A percentile compares a stretch with the other conserved stretches of the same genome.
phyloP scores from a whole-genome alignment of 2,113 vertebrate genomes.

The Abramis brama region DNA sequence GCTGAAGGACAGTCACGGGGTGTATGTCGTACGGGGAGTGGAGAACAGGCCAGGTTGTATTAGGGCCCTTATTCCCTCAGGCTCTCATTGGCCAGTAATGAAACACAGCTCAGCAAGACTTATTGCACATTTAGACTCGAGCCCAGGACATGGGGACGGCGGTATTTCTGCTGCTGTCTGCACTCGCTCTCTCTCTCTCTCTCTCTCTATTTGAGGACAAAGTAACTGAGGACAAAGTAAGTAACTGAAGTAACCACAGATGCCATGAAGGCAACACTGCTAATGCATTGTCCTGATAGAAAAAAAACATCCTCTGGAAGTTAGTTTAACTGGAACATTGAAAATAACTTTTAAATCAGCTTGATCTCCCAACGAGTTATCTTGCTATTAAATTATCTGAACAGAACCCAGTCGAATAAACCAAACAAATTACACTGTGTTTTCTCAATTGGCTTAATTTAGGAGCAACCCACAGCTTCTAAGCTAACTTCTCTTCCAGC shows the following conservation, averaged over 20 bases:
- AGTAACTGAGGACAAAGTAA: conserved; percentile 19
- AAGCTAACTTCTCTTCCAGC: neutral
- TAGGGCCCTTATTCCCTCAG: conserved; percentile 30
- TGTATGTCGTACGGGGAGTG: conserved; percentile 3
- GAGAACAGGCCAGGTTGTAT: conserved; percentile 17
- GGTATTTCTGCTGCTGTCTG: conserved; percentile 35
- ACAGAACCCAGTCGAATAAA: neutral
- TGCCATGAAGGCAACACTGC: conserved; percentile 3
- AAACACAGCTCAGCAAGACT: conserved; percentile 40
- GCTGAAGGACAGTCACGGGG: conserved; percentile 43
- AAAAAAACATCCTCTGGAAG: neutral
- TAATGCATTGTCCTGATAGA: neutral
- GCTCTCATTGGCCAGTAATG: conserved; percentile 42
- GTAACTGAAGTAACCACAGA: neutral
- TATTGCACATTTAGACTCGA: conserved; percentile 26
- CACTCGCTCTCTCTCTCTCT: neutral
- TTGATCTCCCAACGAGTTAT: neutral
- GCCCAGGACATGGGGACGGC: conserved; percentile 20
- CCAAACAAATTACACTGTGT: neutral
- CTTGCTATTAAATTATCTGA: conserved; percentile 15
- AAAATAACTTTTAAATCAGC: conserved; percentile 6
- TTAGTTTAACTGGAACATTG: neutral
- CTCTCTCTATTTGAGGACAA: conserved; percentile 8
- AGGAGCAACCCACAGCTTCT: neutral
- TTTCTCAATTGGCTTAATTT: neutral